Evolutionary conservation across 2,888 invertebrate species (phyloP), one percentile per base, ranked within the genome.

Genomic region (Harpalus rubripes): DNA sequence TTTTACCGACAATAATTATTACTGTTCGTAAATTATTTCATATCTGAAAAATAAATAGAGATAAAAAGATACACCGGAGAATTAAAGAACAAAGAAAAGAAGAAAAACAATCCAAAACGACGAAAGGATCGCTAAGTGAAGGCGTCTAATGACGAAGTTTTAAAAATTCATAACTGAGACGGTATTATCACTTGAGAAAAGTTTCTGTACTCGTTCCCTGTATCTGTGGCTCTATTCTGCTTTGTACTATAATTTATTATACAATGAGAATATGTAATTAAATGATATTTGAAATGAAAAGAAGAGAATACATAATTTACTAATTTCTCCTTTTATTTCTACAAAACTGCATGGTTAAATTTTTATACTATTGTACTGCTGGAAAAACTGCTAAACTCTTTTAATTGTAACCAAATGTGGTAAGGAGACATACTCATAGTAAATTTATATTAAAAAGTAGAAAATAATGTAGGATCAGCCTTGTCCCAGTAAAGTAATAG

Each of bases 111-210:
- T 68, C 8, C 32, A 15, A 26, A 68, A 74, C 52, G 44, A 74
- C 16, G 52, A 7, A 52, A 74, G 18, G 26, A 18, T 52, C 12
- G n/a, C 44, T 74, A 18, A 74, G 65, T 81, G 81, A 81, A 81
- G 65, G 65, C 81, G 65, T 81, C 52, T 12, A 22, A 39, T 44
- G 65, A 65, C 8, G 63, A 81, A 81, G 81, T 63, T 81, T 81
- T 81, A 81, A 81, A 81, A 68, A 68, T 81, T 81, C 81, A 81
- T 81, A 26, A 16, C 16, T 26, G 26, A 26, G 22, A 52, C 26
- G 44, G 68, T 52, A 44, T 44, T 52, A 81, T 65, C 81, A 81
- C 18, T 81, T 56, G 65, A 63, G 65, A 63, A 63, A 81, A 32
- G 22, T 22, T 63, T 63, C 44, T 52, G 1, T 52, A 10, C 10